A percentile compares a stretch with the other conserved stretches of the same genome.
These are phyloP conservation scores for Lophotriccus pileatus DNA, from an alignment of 2,797 vertebrate species.

Conservation along the genomic window DNA sequence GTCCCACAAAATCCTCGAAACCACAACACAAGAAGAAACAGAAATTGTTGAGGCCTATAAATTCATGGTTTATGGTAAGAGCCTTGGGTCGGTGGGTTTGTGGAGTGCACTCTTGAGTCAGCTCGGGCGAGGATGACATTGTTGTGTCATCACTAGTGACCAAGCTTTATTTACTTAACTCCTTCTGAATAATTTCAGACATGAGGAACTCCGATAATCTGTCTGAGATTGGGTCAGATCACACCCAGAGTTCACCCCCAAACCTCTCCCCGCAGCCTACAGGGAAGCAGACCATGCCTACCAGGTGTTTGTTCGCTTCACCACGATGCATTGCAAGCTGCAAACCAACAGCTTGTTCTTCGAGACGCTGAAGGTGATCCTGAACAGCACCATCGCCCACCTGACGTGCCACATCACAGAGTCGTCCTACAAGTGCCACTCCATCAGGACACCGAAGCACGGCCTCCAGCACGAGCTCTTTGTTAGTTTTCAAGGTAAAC, in stretches of 20 bases:
- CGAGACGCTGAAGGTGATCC: slow-evolving; percentile 34
- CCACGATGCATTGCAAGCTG: slow-evolving; percentile 44
- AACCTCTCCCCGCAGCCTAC: slow-evolving; percentile 56
- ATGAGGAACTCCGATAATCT: too few relatives aligned
- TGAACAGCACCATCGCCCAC: slow-evolving; percentile 57
- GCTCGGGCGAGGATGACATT: too few relatives aligned
- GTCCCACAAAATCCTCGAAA: slow-evolving; percentile 67
- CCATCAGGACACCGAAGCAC: slow-evolving; percentile 42
- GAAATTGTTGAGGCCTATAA: slow-evolving; percentile 40
- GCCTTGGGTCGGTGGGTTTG: neutral
- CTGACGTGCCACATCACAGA: slow-evolving; percentile 63
- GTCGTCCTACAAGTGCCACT: slow-evolving; percentile 65
- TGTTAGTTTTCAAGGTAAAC: slow-evolving; percentile 74
- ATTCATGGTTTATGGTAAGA: slow-evolving; percentile 76
- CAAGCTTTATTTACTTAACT: too few relatives aligned
- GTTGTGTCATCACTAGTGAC: too few relatives aligned
- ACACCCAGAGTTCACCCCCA: neutral
- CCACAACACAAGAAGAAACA: slow-evolving; percentile 58
- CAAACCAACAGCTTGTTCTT: slow-evolving; percentile 55
- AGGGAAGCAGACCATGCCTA: slow-evolving; percentile 73
- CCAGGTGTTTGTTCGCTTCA: slow-evolving; percentile 64
- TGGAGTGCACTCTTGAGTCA: too few relatives aligned
- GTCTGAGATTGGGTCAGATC: neutral
- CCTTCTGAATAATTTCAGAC: too few relatives aligned
- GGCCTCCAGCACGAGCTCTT: slow-evolving; percentile 66